phyloP scores from a whole-genome alignment of 2,797 vertebrate genomes.

The Aldrovandia affinis region DNA sequence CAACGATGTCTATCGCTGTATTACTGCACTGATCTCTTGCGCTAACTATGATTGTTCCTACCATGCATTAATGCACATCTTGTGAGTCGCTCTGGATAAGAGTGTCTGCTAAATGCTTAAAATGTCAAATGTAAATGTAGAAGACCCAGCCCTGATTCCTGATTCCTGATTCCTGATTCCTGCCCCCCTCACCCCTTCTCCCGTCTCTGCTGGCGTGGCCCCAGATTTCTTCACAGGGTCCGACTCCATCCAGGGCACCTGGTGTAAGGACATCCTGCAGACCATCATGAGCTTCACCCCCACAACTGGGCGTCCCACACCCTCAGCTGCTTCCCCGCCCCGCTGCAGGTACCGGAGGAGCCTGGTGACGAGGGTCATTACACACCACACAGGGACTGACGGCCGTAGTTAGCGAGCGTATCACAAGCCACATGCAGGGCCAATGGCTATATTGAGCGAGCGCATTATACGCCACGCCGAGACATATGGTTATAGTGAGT shows the following conservation, averaged over 20 bases:
- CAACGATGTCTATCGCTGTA: no score
- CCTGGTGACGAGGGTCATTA: not conserved
- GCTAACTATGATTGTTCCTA: no score
- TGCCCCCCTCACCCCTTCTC: not conserved
- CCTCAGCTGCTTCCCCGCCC: slow-evolving; percentile 95
- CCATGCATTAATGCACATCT: no score
- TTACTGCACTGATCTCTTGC: no score
- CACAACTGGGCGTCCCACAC: slow-evolving; percentile 99
- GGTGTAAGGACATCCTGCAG: slow-evolving; percentile 99
- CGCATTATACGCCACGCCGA: not conserved
- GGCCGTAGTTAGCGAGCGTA: no score
- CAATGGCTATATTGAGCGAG: not conserved
- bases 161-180: no score
- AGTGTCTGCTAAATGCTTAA: no score
- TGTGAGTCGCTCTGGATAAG: no score
- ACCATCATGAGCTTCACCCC: slow-evolving; percentile 98
- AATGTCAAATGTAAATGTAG: no score
- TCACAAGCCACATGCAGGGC: not conserved
- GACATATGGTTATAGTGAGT: not conserved
- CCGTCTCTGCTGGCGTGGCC: not conserved
- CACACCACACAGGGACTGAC: not conserved
- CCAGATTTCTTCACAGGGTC: slow-evolving; percentile 97
- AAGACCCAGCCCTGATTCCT: no score
- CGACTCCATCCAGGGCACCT: slow-evolving; percentile 97
- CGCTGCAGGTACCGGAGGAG: slow-evolving; percentile 82